Base-by-base conservation (phyloP, 2,888 invertebrate genomes). In the Coronaproctus castanopsis region DNA sequence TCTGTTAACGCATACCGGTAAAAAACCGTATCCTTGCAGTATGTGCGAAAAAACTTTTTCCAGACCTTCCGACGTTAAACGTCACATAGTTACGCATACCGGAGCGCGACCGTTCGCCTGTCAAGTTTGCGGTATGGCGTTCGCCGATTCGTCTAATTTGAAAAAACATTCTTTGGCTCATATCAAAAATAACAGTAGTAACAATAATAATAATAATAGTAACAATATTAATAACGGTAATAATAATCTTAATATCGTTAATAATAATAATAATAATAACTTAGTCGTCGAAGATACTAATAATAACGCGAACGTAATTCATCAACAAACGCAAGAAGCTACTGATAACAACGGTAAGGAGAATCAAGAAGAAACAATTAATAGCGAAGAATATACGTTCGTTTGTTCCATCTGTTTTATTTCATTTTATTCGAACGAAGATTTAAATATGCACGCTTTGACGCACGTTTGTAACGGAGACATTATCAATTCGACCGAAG, bases 91-190 rank as follows among this genome's bases (percentile, higher is more conserved):
- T 23, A 79, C 78, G 8, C 84, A 85, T 69, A 76, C 77, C 0
- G 77, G 77, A 57, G 79, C 79, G 65, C 75, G 79, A 52, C 82
- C 82, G 0, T 80, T 76, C 68, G 70, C 71, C 10, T 83, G 82
- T 67, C 72, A 74, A 51, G 70, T 75, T 0, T 86, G 85, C 67
- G 74, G 73, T 2, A 74, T 70, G 64, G 75, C 67, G 65, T 82
- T 81, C 72, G 70, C 78, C 60, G 77, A 83, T 71, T 72, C 76
- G 61, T 82, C 84, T 24, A 82, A 84, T 71, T 75, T 81, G 51
- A 80, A 78, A 67, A 82, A 82, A 67, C 85, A 86, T 68, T 69
- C 78, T 64, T 73, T 77, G 1, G 78, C 77, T 0, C 81, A 82
- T 69, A 73, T 60, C 21, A 63, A 63, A 62, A 60, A 59, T 21